phyloP scores from a whole-genome alignment of 2,888 invertebrate genomes.

The Apamea sordens region DNA sequence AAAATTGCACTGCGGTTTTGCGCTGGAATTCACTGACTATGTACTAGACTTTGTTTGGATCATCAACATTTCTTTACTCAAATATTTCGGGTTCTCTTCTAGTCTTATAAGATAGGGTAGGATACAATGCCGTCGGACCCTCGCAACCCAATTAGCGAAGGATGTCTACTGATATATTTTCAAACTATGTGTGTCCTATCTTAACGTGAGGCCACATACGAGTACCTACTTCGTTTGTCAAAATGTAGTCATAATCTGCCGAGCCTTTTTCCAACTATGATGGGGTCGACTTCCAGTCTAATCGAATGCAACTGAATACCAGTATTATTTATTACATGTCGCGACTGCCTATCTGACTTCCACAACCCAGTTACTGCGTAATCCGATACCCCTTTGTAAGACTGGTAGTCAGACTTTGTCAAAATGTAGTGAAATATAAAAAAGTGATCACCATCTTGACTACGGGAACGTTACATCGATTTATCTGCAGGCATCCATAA shows the following conservation, averaged over 20 bases:
- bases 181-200: slow-evolving; percentile 29
- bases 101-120: slow-evolving; percentile 15
- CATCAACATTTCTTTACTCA: slow-evolving; percentile 23
- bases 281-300: not conserved
- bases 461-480: slow-evolving; percentile 19
- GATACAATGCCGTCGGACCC: slow-evolving; percentile 17
- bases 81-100: slow-evolving; percentile 37
- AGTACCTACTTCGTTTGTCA: not conserved
- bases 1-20: slow-evolving; percentile 26
- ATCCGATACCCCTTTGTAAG: not conserved
- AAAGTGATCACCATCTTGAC: not conserved
- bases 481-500: slow-evolving; percentile 31
- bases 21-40: not conserved
- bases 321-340: too few relatives aligned
- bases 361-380: not conserved
- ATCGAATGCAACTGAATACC: not conserved
- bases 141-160: slow-evolving; percentile 39
- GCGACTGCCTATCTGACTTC: not conserved
- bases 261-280: not conserved
- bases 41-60: slow-evolving; percentile 24
- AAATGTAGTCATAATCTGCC: slow-evolving; percentile 1
- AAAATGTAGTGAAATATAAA: not conserved
- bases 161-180: slow-evolving; percentile 25
- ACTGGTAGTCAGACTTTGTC: not conserved
- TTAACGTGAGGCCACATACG: not conserved